Evolutionary conservation across 2,113 vertebrate species (phyloP).

Genomic region (Oryzias melastigma): DNA sequence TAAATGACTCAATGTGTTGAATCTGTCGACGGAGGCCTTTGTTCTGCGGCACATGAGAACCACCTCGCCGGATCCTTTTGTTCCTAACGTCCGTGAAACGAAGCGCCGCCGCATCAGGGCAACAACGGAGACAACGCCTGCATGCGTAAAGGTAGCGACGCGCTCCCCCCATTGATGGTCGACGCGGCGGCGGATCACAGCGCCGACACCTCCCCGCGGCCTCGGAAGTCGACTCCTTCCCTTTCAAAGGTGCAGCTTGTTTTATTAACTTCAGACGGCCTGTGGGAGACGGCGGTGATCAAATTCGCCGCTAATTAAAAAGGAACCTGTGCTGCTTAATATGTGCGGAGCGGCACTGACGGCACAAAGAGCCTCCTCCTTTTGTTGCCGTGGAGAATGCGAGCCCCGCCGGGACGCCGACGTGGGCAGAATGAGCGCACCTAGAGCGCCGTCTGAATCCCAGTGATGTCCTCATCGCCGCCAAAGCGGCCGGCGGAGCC

Average conservation of each 20-base stretch:
- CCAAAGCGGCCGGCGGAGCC: conserved; percentile 31
- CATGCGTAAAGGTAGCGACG: conserved; percentile 27
- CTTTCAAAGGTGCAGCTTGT: conserved; percentile 69
- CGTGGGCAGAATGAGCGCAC: conserved; percentile 66
- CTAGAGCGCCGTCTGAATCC: conserved; percentile 26
- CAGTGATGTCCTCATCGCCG: conserved; percentile 59
- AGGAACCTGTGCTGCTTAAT: conserved; percentile 72
- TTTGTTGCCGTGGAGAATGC: conserved; percentile 69
- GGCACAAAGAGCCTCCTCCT: conserved; percentile 67
- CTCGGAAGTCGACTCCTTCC: conserved; percentile 35
- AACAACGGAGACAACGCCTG: conserved; percentile 31
- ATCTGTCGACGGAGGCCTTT: not conserved
- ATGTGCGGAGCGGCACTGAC: conserved; percentile 66
- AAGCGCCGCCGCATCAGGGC: conserved; percentile 38
- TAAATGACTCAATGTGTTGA: not conserved
- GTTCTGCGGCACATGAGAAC: not conserved
- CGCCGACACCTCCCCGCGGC: conserved; percentile 53
- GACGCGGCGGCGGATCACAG: conserved; percentile 50
- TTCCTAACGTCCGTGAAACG: conserved; percentile 34
- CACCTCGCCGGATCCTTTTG: conserved; percentile 40
- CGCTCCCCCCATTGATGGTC: conserved; percentile 32
- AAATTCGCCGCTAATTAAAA: conserved; percentile 79
- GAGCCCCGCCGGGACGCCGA: conserved; percentile 43
- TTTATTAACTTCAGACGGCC: conserved; percentile 77
- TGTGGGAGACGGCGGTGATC: conserved; percentile 73